phyloP scores from a whole-genome alignment of 2,888 invertebrate genomes.

The Caenorhabditis zanzibari region DNA sequence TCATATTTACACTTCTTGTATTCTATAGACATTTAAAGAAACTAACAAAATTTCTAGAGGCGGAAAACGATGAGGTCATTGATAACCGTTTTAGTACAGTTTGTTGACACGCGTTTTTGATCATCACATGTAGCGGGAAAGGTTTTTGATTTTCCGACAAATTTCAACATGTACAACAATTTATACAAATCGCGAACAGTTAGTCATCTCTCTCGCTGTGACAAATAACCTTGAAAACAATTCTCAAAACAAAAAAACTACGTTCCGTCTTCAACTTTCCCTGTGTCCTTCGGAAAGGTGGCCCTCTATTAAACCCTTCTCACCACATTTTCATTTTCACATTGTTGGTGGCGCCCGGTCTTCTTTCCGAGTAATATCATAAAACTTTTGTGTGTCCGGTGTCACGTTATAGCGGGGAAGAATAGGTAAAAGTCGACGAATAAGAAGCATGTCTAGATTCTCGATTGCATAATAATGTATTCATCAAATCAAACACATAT shows the following conservation, averaged over 20 bases:
- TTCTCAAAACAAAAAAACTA: slow-evolving; percentile 25
- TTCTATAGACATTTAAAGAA: slow-evolving; percentile 25
- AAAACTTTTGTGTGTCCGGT: slow-evolving; percentile 61
- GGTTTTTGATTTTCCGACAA: slow-evolving; percentile 30
- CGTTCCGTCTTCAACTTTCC: not conserved
- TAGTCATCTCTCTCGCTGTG: slow-evolving; percentile 12
- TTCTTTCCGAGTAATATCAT: slow-evolving; percentile 52
- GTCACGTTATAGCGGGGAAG: slow-evolving; percentile 3
- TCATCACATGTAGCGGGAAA: slow-evolving; percentile 10
- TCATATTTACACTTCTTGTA: not conserved
- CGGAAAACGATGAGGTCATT: slow-evolving; percentile 24
- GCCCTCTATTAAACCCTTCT: slow-evolving; percentile 24
- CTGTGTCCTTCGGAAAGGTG: slow-evolving; percentile 15
- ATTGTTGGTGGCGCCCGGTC: slow-evolving; percentile 7
- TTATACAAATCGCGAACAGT: slow-evolving; percentile 35
- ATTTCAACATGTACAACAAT: slow-evolving; percentile 16
- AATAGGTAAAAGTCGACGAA: not conserved
- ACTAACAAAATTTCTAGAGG: slow-evolving; percentile 7
- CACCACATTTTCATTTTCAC: slow-evolving; percentile 1
- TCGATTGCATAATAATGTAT: slow-evolving; percentile 54
- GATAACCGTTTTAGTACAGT: slow-evolving; percentile 43
- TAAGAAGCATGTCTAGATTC: slow-evolving; percentile 36
- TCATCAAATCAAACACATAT: slow-evolving; percentile 53
- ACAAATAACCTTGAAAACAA: slow-evolving; percentile 22
- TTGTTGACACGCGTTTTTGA: slow-evolving; percentile 47